These are phyloP conservation scores for Platycercus adscitus DNA, from an alignment of 2,113 vertebrate species.

Conservation along the genomic window DNA sequence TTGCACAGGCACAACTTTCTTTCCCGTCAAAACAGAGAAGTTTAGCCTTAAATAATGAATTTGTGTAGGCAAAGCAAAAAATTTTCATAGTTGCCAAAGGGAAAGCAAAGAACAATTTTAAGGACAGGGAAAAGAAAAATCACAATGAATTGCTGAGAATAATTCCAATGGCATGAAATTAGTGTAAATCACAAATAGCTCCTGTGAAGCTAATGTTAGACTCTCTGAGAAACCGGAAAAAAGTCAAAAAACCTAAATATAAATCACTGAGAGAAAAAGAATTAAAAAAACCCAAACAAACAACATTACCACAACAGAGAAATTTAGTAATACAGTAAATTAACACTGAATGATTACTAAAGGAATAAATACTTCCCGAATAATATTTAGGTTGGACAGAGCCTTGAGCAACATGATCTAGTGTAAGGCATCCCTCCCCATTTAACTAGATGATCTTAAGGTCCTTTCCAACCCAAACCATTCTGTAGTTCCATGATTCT, in stretches of 20 bases:
- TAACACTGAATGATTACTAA: neutral
- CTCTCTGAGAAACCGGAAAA: conserved; percentile 14
- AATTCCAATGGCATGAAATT: conserved; percentile 51
- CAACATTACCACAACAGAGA: neutral
- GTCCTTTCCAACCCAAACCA: neutral
- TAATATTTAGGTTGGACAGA: neutral
- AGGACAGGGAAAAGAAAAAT: neutral
- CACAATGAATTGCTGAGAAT: conserved; percentile 15
- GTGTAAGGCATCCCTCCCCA: neutral
- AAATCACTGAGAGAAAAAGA: neutral
- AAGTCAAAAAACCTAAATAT: neutral
- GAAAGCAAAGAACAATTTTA: conserved; percentile 28
- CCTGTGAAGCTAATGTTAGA: conserved; percentile 4
- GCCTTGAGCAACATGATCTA: neutral
- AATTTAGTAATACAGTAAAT: neutral
- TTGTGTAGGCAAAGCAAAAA: neutral
- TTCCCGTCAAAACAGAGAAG: neutral
- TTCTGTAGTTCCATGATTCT: neutral
- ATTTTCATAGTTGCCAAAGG: conserved; percentile 35
- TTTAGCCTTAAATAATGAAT: conserved; percentile 38
- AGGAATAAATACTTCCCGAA: neutral
- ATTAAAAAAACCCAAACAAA: neutral
- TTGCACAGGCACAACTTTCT: neutral
- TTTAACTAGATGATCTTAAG: neutral
- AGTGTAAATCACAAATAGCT: conserved; percentile 58